Evolutionary conservation across 2,113 vertebrate genomes (phyloP).

Genomic region (Rostratula benghalensis): DNA sequence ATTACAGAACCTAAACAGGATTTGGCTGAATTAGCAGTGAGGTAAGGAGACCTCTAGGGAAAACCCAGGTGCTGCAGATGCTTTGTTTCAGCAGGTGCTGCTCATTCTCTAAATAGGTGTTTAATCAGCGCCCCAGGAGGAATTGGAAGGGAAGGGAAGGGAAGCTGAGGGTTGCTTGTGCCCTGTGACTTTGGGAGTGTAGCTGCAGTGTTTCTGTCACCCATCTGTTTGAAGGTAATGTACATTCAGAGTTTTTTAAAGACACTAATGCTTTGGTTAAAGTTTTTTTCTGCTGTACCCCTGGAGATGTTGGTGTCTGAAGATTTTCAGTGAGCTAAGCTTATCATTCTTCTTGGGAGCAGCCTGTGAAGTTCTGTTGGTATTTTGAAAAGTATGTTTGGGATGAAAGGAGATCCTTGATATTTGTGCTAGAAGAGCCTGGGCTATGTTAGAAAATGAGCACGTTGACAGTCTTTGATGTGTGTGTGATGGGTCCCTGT

Average conservation of each 20-base stretch:
- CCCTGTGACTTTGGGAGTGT: accelerated
- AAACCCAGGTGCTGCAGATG: conserved; percentile 35
- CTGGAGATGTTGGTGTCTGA: background rate
- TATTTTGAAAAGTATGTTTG: background rate
- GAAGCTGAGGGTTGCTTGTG: accelerated
- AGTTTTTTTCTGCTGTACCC: background rate
- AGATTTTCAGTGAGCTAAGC: background rate
- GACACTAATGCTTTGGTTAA: accelerated
- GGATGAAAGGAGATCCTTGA: background rate
- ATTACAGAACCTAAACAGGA: background rate
- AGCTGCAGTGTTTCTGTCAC: background rate
- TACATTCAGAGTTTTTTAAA: background rate
- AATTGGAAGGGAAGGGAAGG: accelerated
- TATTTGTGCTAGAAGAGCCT: background rate
- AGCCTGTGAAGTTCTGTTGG: background rate
- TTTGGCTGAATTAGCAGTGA: conserved; percentile 22
- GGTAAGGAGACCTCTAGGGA: conserved; percentile 13
- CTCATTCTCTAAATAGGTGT: background rate
- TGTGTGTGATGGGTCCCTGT: accelerated
- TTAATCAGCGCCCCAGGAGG: background rate
- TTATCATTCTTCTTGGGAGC: background rate
- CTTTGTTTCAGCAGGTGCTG: background rate
- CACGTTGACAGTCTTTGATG: background rate
- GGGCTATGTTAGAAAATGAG: background rate
- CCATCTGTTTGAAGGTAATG: accelerated